A percentile compares a stretch with the other conserved stretches of the same genome.
phyloP scores from a whole-genome alignment of 1,140 invertebrate species.

The Drosophila parabipectinata region DNA sequence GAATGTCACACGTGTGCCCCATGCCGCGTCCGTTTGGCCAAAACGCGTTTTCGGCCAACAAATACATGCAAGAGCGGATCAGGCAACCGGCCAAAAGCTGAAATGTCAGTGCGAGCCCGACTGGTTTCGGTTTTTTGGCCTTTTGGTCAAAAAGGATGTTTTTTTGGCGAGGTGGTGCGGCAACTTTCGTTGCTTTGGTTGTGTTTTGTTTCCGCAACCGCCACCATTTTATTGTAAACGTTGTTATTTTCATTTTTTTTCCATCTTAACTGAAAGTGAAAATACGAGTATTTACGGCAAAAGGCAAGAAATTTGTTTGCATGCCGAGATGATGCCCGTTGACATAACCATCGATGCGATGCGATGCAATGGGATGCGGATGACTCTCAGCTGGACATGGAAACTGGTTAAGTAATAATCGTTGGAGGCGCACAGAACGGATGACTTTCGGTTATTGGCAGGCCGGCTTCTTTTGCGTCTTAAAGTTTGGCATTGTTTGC shows the following conservation, averaged over 20 bases:
- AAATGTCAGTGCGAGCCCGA: slow-evolving; percentile 62
- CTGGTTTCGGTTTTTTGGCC: slow-evolving; percentile 61
- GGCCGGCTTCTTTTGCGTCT: slow-evolving; percentile 7
- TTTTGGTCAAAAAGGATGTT: slow-evolving; percentile 74
- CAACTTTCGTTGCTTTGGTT: slow-evolving; percentile 58
- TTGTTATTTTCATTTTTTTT: slow-evolving; percentile 55
- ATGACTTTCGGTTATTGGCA: slow-evolving; percentile 10
- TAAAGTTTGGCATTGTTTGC: slow-evolving; percentile 15
- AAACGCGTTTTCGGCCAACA: slow-evolving; percentile 50
- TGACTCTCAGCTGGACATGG: slow-evolving; percentile 33
- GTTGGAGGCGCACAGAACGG: slow-evolving; percentile 33
- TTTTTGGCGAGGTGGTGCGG: slow-evolving; percentile 53
- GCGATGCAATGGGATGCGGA: slow-evolving; percentile 5
- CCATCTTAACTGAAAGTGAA: slow-evolving; percentile 66
- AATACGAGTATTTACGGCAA: slow-evolving; percentile 52
- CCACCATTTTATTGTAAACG: slow-evolving; percentile 46
- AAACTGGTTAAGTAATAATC: slow-evolving; percentile 55
- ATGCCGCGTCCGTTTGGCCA: slow-evolving; percentile 29
- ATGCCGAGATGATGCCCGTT: slow-evolving; percentile 49
- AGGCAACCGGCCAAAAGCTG: slow-evolving; percentile 5
- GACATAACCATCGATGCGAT: slow-evolving; percentile 61
- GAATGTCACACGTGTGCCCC: slow-evolving; percentile 57
- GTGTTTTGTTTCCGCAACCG: slow-evolving; percentile 75
- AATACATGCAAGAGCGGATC: slow-evolving; percentile 19
- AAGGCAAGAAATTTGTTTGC: slow-evolving; percentile 52